Percentiles rank a stretch among this genome's conserved stretches.
These are phyloP conservation scores for Teleogryllus occipitalis DNA, from an alignment of 1,140 invertebrate species.

Conservation along the genomic window DNA sequence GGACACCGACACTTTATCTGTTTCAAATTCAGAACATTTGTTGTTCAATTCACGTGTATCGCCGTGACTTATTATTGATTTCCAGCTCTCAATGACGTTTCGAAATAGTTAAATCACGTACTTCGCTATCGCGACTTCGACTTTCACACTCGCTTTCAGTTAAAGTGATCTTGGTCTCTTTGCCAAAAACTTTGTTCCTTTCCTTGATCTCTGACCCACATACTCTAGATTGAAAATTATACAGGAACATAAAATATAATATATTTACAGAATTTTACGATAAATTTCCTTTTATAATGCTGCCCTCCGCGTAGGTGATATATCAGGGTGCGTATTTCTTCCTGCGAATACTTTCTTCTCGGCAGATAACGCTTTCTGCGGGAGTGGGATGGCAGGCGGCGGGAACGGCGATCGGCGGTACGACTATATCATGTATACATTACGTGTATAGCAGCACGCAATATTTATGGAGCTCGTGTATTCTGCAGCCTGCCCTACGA, in stretches of 20 bases:
- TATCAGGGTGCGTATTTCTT: not conserved
- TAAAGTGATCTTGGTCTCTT: not conserved
- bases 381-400: not conserved
- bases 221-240: not conserved
- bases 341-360: not conserved
- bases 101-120: not conserved
- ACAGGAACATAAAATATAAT: not conserved
- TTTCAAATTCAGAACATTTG: too few relatives aligned
- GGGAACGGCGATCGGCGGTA: not conserved
- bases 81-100: not conserved
- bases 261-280: not conserved
- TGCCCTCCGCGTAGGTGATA: not conserved
- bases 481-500: not conserved
- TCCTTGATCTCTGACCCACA: not conserved
- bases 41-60: too few relatives aligned
- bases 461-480: not conserved
- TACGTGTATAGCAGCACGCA: not conserved
- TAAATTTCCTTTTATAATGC: conserved; percentile 6
- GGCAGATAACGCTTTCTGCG: not conserved
- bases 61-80: too few relatives aligned
- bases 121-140: not conserved
- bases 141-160: not conserved
- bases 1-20: too few relatives aligned
- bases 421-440: not conserved
- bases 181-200: not conserved